Evolutionary conservation across 2,797 vertebrate genomes (phyloP), one percentile per base, ranked within the genome.

Genomic region (Sebastes melanostomus): DNA sequence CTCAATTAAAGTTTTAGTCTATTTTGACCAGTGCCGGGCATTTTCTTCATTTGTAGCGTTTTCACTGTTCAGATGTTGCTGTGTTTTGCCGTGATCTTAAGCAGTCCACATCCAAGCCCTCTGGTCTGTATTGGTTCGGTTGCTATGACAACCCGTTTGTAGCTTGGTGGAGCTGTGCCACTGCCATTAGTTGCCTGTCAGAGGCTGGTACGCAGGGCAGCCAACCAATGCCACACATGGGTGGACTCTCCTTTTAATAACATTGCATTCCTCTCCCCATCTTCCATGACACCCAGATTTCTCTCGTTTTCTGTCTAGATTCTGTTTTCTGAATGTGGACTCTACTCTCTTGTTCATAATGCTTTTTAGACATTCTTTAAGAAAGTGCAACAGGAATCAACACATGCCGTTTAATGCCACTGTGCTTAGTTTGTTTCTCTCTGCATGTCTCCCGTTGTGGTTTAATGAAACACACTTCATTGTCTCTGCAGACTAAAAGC

Each of bases 401-500:
- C 36, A 46, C n/a, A 32, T 65, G 68, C 11, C 12, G 4, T 59
- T 65, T 34, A 67, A 56, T 54, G 8, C 30, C 13, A 8, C 13
- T 75, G 29, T 63, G 14, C 20, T 74, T 29, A 18, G 24, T 66
- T 75, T 55, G 11, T 78, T 62, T 70, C 8, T 75, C 24, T 46
- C 52, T 32, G 3, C 16, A 8, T 72, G 62, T 74, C 54, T 84
- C 36, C 42, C 34, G n/a, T 74, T 75, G 38, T 30, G 66, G 36
- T 75, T 36, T 84, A 88, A 88, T 83, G 66, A 84, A 77, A 69
- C 54, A 25, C 36, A 20, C 29, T 78, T 52, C 30, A 73, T 83
- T 88, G 38, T 86, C 81, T 90, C 60, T 18, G 72, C 92, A 99
- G 98, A 94, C 95, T 99, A 88, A 99, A 99, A 96, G 98, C 98